Base-by-base conservation (phyloP, 2,888 invertebrate species). In the Phyto melanocephala region DNA sequence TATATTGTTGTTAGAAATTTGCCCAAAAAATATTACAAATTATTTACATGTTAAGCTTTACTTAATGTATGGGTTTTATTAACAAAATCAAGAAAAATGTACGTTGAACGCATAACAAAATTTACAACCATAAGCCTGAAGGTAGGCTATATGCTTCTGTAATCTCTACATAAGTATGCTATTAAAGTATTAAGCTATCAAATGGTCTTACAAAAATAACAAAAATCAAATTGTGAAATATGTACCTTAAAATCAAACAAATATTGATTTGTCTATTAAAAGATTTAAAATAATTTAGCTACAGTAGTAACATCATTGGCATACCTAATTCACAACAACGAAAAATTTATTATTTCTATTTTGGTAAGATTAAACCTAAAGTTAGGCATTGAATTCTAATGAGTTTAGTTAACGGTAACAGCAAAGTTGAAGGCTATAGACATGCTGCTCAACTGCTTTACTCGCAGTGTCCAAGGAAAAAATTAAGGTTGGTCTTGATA, bases 281-380 rank as follows among this genome's bases (percentile, higher is more conserved):
- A 35, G 28, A 63, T 65, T 54, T 63, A 28, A 74, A 45, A n/a
- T 15, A 35, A 74, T 74, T 54, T 17, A 63, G 40, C n/a, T 22
- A 28, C 10, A 3, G 15, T 20, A 22, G 35, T 10, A 33, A 52
- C 17, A 52, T 11, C 20, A 72, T 52, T 11, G 40, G 28, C 4
- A 10, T 54, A 45, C 62, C 33, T 56, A n/a, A 33, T 56, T 7
- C 24, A 63, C 3, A 63, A 35, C 7, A 54, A n/a, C 22, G n/a
- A 4, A n/a, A 17, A 45, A 13, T 22, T 54, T 54, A 54, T 42
- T 56, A 45, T n/a, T 6, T n/a, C n/a, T 42, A 56, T n/a, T 62
- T 52, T 62, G 3, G 28, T 0, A 42, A 52, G 13, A 20, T 40
- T 63, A 20, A 42, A 22, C 33, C 22, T 33, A 20, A 45, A 54